Conservation (phyloP, 2,797 vertebrate genomes). For the Syncerus caffer region DNA sequence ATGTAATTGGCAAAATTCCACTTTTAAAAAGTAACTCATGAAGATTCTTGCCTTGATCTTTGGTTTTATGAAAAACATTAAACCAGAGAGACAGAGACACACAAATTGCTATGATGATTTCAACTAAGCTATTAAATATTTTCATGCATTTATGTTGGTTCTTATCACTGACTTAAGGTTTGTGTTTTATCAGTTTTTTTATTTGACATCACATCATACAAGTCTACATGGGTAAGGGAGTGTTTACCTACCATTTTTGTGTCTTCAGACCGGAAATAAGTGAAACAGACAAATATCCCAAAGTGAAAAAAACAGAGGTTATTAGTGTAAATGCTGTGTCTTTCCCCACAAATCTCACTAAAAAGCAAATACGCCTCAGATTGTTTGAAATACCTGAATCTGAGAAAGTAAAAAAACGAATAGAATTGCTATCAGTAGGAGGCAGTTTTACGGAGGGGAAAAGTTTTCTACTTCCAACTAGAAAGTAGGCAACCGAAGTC, state of each 20-base stretch:
- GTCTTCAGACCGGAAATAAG: background rate
- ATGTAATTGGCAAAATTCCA: background rate
- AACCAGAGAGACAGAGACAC: background rate
- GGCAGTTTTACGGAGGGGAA: background rate
- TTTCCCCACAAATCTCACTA: background rate
- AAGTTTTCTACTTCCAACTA: background rate
- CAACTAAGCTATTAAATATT: background rate
- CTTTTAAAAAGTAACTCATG: background rate
- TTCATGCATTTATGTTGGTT: background rate
- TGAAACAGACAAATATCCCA: background rate
- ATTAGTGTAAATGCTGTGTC: background rate
- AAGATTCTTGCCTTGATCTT: background rate
- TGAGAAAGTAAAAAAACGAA: background rate
- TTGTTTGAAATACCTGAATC: background rate
- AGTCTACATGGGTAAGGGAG: background rate
- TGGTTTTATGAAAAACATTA: conserved; percentile 16
- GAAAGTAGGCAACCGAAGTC: background rate
- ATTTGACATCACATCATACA: background rate
- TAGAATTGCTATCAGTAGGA: background rate
- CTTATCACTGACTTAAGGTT: background rate
- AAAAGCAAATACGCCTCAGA: background rate
- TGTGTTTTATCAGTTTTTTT: background rate
- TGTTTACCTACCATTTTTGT: background rate
- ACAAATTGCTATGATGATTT: background rate
- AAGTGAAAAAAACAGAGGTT: background rate